A percentile compares a stretch with the other conserved stretches of the same genome.
phyloP scores from a whole-genome alignment of 2,797 vertebrate species.

The Triplophysa yarkandensis region DNA sequence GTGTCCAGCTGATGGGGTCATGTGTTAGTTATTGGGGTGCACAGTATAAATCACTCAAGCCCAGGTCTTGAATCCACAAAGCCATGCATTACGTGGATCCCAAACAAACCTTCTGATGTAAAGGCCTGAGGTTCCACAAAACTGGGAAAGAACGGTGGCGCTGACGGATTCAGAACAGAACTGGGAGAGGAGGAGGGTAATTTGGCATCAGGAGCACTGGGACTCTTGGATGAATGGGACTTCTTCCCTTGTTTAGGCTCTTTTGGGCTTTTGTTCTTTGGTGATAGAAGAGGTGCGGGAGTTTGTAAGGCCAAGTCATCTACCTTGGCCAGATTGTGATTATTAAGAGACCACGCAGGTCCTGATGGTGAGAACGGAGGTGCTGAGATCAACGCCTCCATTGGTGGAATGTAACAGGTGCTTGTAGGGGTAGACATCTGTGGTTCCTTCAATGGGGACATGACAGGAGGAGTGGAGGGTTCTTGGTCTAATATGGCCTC shows the following conservation, averaged over 20 bases:
- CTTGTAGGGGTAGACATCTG: slow-evolving; percentile 56
- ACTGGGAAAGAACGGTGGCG: slow-evolving; percentile 80
- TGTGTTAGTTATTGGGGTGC: slow-evolving; percentile 68
- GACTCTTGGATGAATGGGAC: slow-evolving; percentile 64
- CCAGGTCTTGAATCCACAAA: slow-evolving; percentile 58
- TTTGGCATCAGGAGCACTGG: slow-evolving; percentile 65
- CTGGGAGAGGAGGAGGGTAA: slow-evolving; percentile 55
- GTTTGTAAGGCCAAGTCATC: slow-evolving; percentile 64
- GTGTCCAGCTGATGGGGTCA: slow-evolving; percentile 37
- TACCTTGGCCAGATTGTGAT: slow-evolving; percentile 60
- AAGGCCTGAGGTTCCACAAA: slow-evolving; percentile 67
- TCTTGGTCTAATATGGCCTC: slow-evolving; percentile 63
- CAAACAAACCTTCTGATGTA: slow-evolving; percentile 75
- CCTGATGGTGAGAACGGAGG: slow-evolving; percentile 73
- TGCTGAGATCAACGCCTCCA: slow-evolving; percentile 66
- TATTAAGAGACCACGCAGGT: slow-evolving; percentile 68
- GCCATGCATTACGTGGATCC: slow-evolving; percentile 67
- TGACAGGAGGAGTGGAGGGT: slow-evolving; percentile 51
- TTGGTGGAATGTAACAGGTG: slow-evolving; percentile 44
- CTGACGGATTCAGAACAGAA: slow-evolving; percentile 77
- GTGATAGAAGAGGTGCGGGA: slow-evolving; percentile 69
- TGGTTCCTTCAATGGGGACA: slow-evolving; percentile 28
- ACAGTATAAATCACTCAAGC: slow-evolving; percentile 49
- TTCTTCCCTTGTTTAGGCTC: slow-evolving; percentile 67
- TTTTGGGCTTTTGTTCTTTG: slow-evolving; percentile 70